phyloP scores from a whole-genome alignment of 1,140 invertebrate genomes.

The Drosophila takahashii region DNA sequence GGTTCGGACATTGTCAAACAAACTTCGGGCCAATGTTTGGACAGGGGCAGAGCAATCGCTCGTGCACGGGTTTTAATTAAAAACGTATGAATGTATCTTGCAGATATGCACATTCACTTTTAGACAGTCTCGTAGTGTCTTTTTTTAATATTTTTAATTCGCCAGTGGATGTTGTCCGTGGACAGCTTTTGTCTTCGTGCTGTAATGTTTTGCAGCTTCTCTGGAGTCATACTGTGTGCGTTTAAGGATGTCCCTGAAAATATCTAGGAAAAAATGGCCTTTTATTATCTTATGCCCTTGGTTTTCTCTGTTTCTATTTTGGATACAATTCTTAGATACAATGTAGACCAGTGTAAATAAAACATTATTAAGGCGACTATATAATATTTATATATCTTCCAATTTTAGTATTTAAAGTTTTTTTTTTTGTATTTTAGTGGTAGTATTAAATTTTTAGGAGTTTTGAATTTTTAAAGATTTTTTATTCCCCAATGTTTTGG shows the following conservation, averaged over 20 bases:
- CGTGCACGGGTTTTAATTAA: conserved; percentile 48
- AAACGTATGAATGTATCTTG: conserved; percentile 43
- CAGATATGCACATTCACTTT: conserved; percentile 48
- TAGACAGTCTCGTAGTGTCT: conserved; percentile 20
- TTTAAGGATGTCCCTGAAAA: not conserved
- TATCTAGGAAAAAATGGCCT: not conserved
- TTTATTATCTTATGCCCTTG: no score
- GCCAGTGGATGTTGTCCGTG: conserved; percentile 1
- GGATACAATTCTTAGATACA: no score
- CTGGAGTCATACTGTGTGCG: conserved; percentile 3
- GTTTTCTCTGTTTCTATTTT: no score
- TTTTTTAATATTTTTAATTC: conserved; percentile 7
- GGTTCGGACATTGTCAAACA: conserved; percentile 66
- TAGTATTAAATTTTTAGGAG: no score
- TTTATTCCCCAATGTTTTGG: no score
- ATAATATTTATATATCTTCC: no score
- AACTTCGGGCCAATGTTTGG: conserved; percentile 59
- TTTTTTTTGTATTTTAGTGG: no score
- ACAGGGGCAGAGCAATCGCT: conserved; percentile 22
- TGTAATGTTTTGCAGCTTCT: not conserved
- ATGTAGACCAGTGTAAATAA: no score
- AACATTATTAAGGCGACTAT: no score
- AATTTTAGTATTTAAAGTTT: no score
- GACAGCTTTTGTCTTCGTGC: not conserved
- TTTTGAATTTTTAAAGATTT: no score